A percentile compares a stretch with the other conserved stretches of the same genome.
Conservation (phyloP, 2,113 vertebrate genomes). For the Natator depressus region DNA sequence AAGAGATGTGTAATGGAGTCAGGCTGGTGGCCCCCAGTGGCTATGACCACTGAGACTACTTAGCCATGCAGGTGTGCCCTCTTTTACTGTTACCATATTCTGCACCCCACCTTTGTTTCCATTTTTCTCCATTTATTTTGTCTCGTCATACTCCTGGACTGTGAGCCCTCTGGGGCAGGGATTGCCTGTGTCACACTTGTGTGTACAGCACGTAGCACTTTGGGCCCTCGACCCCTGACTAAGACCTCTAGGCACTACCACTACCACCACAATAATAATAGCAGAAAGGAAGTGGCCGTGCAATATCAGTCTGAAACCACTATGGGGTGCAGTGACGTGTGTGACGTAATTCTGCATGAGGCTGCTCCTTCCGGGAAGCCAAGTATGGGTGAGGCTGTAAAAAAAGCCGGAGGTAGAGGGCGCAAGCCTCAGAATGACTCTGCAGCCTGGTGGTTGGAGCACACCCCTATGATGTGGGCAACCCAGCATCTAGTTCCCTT, state of each 20-base stretch:
- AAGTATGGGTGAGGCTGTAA: not conserved
- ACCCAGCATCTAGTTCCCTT: not conserved
- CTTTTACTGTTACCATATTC: accelerated
- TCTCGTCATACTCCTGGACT: not conserved
- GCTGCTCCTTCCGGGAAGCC: not conserved
- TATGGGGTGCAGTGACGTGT: not conserved
- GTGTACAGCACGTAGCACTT: not conserved
- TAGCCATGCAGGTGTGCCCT: not conserved
- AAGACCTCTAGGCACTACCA: not conserved
- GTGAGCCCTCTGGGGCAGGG: not conserved
- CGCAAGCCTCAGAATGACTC: not conserved
- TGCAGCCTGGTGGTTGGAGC: not conserved
- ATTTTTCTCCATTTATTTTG: not conserved
- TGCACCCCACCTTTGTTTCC: not conserved
- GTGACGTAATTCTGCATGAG: not conserved
- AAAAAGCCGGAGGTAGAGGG: not conserved
- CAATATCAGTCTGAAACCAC: not conserved
- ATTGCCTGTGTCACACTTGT: not conserved
- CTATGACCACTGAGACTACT: not conserved
- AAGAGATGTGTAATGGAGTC: not conserved
- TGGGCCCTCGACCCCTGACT: not conserved
- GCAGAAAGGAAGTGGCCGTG: not conserved
- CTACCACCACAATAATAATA: not conserved
- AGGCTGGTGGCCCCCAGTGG: too few species aligned
- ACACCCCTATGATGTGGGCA: not conserved